Conservation (phyloP, 2,797 vertebrate species). For the Apodemus agrarius region DNA sequence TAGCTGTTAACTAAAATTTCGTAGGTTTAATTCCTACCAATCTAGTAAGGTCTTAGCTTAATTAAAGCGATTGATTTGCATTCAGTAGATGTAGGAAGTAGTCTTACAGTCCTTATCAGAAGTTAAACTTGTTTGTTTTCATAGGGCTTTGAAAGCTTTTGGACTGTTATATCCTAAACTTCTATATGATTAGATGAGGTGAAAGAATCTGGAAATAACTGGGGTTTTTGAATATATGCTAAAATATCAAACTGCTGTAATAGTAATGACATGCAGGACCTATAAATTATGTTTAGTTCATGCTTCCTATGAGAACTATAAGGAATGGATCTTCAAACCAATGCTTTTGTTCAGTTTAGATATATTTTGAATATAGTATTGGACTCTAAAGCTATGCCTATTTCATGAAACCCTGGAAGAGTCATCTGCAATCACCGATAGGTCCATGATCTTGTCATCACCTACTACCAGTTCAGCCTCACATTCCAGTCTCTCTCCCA, state of each 20-base stretch:
- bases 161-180: too few species aligned
- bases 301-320: background rate
- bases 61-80: too few species aligned
- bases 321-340: background rate
- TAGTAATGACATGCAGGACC: background rate
- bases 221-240: background rate
- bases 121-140: too few species aligned
- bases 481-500: background rate
- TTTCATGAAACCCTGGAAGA: background rate
- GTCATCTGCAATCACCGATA: too few species aligned
- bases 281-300: background rate
- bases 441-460: background rate
- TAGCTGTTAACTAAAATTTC: too few species aligned
- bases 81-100: too few species aligned
- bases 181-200: too few species aligned
- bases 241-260: background rate
- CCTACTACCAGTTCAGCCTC: rapidly evolving
- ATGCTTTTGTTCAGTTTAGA: background rate
- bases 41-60: too few species aligned
- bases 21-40: too few species aligned
- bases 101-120: too few species aligned
- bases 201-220: too few species aligned
- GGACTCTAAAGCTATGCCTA: background rate
- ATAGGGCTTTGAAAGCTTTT: too few species aligned
- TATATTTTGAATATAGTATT: background rate